Percentiles rank a stretch among this genome's conserved stretches.
phyloP scores from a whole-genome alignment of 2,113 vertebrate species.

The Chrysochloris asiatica region DNA sequence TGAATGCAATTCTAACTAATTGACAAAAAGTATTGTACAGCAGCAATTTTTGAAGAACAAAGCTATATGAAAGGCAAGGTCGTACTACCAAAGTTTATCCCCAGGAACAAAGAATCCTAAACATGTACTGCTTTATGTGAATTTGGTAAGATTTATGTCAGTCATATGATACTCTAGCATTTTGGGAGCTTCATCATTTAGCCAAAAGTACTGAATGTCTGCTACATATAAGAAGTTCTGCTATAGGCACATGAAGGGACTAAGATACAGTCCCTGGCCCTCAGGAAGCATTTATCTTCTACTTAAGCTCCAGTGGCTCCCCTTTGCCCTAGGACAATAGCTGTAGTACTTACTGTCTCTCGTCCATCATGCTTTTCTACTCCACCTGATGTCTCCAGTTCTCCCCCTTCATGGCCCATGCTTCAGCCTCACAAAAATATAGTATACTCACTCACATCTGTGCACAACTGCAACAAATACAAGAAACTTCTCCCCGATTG shows the following conservation, averaged over 20 bases:
- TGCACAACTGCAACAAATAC: neutral
- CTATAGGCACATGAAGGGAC: neutral
- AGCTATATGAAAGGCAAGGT: constrained; percentile 59
- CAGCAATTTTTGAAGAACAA: constrained; percentile 69
- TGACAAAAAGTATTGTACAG: constrained; percentile 61
- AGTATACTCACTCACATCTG: no score
- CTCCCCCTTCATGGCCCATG: neutral
- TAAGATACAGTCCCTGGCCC: neutral
- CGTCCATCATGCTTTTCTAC: neutral
- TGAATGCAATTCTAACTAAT: constrained; percentile 71
- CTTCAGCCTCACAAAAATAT: neutral
- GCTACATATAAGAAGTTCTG: neutral
- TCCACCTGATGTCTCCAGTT: neutral
- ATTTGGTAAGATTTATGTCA: constrained; percentile 2
- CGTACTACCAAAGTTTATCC: constrained; percentile 34
- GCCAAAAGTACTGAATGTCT: neutral
- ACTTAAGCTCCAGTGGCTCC: neutral
- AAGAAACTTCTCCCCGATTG: neutral
- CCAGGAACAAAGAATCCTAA: constrained; percentile 52
- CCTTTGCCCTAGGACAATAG: no score
- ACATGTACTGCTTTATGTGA: neutral
- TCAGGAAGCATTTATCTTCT: neutral
- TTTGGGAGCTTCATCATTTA: neutral
- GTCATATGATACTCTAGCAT: neutral
- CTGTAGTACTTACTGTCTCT: neutral